Conservation (phyloP, 1,140 invertebrate species). For the Euura saliciscinereae region DNA sequence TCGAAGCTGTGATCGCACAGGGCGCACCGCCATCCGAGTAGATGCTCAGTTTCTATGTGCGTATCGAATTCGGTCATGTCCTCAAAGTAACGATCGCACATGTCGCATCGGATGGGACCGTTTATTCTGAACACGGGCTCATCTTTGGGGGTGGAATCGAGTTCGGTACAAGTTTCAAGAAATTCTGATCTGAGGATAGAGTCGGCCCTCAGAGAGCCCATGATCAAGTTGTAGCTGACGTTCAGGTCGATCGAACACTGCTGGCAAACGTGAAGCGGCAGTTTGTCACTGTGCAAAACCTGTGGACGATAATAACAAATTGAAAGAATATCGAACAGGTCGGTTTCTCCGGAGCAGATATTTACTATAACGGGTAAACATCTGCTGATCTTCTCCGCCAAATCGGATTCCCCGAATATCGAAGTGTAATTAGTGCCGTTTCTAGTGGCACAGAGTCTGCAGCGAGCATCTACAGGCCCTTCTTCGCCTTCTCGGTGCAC, state of each 20-base stretch:
- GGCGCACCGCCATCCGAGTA: slow-evolving; percentile 27
- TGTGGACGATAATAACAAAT: background rate
- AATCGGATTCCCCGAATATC: background rate
- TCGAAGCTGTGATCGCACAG: slow-evolving; percentile 28
- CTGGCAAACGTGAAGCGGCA: background rate
- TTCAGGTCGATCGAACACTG: background rate
- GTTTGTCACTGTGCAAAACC: background rate
- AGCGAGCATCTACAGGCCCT: background rate
- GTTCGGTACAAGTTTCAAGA: background rate
- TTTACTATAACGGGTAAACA: background rate
- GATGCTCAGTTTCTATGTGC: slow-evolving; percentile 32
- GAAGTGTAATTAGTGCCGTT: background rate
- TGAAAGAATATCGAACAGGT: background rate
- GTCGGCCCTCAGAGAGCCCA: background rate
- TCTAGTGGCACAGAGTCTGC: background rate
- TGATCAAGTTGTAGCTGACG: background rate
- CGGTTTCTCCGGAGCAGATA: background rate
- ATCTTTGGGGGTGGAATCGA: background rate
- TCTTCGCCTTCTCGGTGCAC: too few relatives aligned
- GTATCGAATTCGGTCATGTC: slow-evolving; percentile 32
- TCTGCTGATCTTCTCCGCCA: background rate
- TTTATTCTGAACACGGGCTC: slow-evolving; percentile 8
- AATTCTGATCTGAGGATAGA: background rate
- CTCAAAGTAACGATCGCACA: slow-evolving; percentile 32
- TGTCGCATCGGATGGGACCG: slow-evolving; percentile 32